These are phyloP conservation scores for Chionomys nivalis DNA, from an alignment of 2,113 vertebrate species.

Conservation along the genomic window DNA sequence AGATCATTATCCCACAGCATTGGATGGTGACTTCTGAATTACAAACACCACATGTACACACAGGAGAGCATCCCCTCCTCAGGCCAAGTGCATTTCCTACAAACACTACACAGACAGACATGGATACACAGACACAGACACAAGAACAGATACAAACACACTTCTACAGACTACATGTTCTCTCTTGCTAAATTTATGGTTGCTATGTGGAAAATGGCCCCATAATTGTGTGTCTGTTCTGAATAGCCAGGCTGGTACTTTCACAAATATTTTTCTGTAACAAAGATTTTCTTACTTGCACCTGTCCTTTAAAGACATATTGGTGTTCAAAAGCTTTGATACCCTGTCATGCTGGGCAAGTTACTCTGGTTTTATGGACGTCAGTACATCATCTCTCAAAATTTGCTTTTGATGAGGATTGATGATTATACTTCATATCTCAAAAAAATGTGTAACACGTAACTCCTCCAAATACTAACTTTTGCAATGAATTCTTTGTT, in stretches of 20 bases:
- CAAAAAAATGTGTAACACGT: constrained; percentile 46
- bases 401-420: constrained; percentile 58
- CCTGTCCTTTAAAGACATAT: constrained; percentile 31
- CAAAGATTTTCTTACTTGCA: neutral
- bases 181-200: neutral
- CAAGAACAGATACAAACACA: neutral
- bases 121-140: neutral
- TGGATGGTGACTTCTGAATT: neutral
- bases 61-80: neutral
- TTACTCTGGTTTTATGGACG: constrained; percentile 36
- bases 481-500: constrained; percentile 63
- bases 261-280: neutral
- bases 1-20: too few species aligned
- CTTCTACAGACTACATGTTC: neutral
- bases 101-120: neutral
- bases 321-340: neutral
- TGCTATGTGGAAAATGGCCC: neutral
- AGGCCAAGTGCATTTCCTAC: neutral
- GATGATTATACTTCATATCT: constrained; percentile 49
- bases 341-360: neutral
- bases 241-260: neutral
- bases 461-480: constrained; percentile 57
- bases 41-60: neutral
- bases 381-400: constrained; percentile 53
- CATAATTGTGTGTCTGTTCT: neutral